phyloP scores from a whole-genome alignment of 2,888 invertebrate species.

The Buathra laborator region DNA sequence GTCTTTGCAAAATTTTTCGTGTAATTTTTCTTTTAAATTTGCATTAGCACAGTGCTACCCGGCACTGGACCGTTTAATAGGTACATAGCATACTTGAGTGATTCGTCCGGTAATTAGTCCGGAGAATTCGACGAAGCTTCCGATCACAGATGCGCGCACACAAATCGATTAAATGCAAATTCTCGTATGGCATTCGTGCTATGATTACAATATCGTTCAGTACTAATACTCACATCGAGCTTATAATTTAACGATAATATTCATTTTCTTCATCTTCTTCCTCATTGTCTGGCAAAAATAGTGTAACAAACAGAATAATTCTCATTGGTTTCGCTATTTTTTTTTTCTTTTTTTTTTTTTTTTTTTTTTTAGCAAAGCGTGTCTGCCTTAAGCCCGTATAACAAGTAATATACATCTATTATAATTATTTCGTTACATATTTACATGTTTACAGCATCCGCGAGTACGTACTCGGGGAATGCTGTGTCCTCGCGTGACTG shows the following conservation, averaged over 20 bases:
- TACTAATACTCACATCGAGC: conserved; percentile 27
- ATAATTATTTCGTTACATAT: conserved; percentile 56
- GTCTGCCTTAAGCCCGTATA: conserved; percentile 52
- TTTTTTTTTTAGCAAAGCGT: conserved; percentile 50
- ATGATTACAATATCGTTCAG: conserved; percentile 35
- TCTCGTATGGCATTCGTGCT: conserved; percentile 18
- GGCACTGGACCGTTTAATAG: conserved; percentile 4
- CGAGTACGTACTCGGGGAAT: conserved; percentile 59
- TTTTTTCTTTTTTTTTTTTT: too few relatives aligned
- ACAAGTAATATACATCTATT: conserved; percentile 58
- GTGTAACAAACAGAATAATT: conserved; percentile 29
- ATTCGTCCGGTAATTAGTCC: conserved; percentile 3
- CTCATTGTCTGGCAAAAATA: conserved; percentile 41
- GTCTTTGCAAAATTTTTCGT: conserved; percentile 37
- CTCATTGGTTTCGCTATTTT: conserved; percentile 23
- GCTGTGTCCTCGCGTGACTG: conserved; percentile 13
- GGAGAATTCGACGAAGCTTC: conserved; percentile 32
- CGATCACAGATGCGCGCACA: conserved; percentile 59
- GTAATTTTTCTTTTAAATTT: conserved; percentile 8
- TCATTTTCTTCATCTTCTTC: conserved; percentile 12
- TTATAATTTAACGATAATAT: conserved; percentile 23
- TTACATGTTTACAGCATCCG: conserved; percentile 69
- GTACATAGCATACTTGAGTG: conserved; percentile 1
- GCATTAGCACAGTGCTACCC: conserved; percentile 13
- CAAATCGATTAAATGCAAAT: conserved; percentile 58